phyloP scores from a whole-genome alignment of 2,113 vertebrate species.

The Corythaeola cristata region DNA sequence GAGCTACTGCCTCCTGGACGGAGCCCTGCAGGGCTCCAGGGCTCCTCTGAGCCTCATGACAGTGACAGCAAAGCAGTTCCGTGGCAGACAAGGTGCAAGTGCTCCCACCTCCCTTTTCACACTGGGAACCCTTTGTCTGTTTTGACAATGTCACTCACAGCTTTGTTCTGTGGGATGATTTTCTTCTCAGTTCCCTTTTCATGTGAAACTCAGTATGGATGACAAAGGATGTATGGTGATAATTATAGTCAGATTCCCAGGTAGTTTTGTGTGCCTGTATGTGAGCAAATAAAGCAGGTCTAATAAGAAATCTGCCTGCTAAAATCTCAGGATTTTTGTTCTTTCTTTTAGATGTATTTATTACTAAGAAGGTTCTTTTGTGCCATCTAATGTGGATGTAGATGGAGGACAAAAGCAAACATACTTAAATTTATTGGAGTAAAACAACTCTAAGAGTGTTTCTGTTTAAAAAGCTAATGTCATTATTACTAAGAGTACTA shows the following conservation, averaged over 20 bases:
- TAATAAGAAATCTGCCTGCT: neutral
- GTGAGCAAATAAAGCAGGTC: neutral
- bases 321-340: neutral
- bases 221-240: neutral
- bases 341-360: neutral
- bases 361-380: neutral
- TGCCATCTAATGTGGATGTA: neutral
- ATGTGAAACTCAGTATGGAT: neutral
- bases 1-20: neutral
- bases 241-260: neutral
- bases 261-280: neutral
- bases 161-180: neutral
- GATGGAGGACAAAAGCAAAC: neutral
- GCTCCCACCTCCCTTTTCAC: neutral
- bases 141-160: neutral
- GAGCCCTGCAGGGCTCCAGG: neutral
- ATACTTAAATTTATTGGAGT: neutral
- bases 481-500: neutral
- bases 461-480: neutral
- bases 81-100: neutral
- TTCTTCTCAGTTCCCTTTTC: neutral
- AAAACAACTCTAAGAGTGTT: neutral
- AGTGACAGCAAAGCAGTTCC: neutral
- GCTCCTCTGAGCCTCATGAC: neutral
- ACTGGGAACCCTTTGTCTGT: neutral